A percentile compares a stretch with the other conserved stretches of the same genome.
These are phyloP conservation scores for Acleris emargana DNA, from an alignment of 2,888 invertebrate genomes.

Conservation along the genomic window DNA sequence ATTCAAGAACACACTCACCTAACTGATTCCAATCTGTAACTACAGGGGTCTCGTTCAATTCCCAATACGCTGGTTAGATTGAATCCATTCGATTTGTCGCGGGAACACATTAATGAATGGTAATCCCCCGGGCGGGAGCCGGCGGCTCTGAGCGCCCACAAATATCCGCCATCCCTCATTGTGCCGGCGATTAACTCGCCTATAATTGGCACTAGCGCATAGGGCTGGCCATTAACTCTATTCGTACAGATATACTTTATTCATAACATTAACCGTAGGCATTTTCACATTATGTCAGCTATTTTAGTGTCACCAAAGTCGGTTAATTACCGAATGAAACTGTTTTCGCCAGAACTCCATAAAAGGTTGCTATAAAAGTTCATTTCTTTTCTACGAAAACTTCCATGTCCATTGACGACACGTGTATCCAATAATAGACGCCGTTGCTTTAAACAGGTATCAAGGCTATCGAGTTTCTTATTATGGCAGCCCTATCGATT, in stretches of 20 bases:
- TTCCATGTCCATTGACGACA: background rate
- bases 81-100: slow-evolving; percentile 36
- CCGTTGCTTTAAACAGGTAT: slow-evolving; percentile 11
- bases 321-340: background rate
- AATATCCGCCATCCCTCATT: slow-evolving; percentile 59
- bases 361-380: background rate
- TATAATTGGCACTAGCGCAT: slow-evolving; percentile 39
- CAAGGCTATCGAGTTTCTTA: slow-evolving; percentile 30
- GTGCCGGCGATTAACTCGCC: slow-evolving; percentile 61
- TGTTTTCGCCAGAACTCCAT: background rate
- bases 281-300: background rate
- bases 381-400: background rate
- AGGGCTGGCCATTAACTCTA: slow-evolving; percentile 10
- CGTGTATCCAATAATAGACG: background rate
- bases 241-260: background rate
- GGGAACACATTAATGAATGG: slow-evolving; percentile 55
- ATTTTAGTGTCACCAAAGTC: background rate
- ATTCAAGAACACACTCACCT: background rate
- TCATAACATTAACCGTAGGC: background rate
- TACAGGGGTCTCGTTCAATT: background rate
- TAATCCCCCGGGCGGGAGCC: slow-evolving; percentile 44
- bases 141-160: slow-evolving; percentile 56
- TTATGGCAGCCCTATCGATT: slow-evolving; percentile 52
- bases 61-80: slow-evolving; percentile 10
- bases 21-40: background rate